Percentiles rank a stretch among this genome's conserved stretches.
phyloP scores from a whole-genome alignment of 2,888 invertebrate species.

The Diarsia brunnea region DNA sequence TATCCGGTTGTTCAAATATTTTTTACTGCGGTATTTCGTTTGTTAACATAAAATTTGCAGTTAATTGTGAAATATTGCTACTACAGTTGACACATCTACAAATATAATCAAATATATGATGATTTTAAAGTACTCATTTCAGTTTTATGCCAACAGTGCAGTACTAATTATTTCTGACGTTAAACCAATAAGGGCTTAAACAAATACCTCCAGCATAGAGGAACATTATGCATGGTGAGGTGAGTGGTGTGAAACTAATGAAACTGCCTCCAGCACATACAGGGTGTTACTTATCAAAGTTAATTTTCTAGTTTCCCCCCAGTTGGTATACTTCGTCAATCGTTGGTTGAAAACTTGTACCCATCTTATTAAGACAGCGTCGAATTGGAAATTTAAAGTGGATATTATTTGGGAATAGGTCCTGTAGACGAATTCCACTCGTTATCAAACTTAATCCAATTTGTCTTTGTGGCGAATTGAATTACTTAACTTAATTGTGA shows the following conservation, averaged over 20 bases:
- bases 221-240: slow-evolving; percentile 42
- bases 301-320: slow-evolving; percentile 83
- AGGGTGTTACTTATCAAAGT: slow-evolving; percentile 82
- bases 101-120: not conserved
- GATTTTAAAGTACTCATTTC: not conserved
- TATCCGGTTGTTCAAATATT: not conserved
- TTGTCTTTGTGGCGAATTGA: slow-evolving; percentile 75
- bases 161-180: not conserved
- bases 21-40: not conserved
- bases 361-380: slow-evolving; percentile 67
- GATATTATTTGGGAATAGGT: slow-evolving; percentile 66
- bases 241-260: slow-evolving; percentile 73
- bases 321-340: slow-evolving; percentile 83
- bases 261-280: slow-evolving; percentile 70
- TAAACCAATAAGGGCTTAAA: not conserved
- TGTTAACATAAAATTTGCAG: slow-evolving; percentile 11
- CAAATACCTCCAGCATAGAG: slow-evolving; percentile 2
- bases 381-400: slow-evolving; percentile 66
- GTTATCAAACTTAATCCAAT: slow-evolving; percentile 74
- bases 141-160: not conserved
- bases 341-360: slow-evolving; percentile 74
- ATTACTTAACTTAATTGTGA: slow-evolving; percentile 74
- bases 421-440: slow-evolving; percentile 62
- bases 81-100: not conserved
- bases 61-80: not conserved